Conservation (phyloP, 2,888 invertebrate genomes). For the Meteorus colon region DNA sequence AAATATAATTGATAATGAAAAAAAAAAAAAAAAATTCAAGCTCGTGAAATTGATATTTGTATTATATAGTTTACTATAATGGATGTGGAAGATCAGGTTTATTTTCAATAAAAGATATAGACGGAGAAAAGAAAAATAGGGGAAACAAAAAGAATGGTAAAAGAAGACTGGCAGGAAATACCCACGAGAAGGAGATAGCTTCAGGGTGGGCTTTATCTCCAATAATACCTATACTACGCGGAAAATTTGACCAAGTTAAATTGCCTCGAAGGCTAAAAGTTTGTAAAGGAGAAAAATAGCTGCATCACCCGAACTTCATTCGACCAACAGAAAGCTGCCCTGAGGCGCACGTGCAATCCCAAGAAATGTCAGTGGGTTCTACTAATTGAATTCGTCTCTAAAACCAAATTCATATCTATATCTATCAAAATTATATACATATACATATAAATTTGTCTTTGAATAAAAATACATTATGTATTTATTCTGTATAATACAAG, state of each 20-base stretch:
- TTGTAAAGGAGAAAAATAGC: constrained; percentile 49
- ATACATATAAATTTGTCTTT: background rate
- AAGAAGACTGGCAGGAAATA: constrained; percentile 1
- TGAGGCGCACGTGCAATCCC: constrained; percentile 15
- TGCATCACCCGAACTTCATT: constrained; percentile 42
- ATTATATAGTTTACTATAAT: background rate
- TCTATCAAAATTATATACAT: background rate
- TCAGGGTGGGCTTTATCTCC: constrained; percentile 34
- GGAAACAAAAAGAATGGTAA: background rate
- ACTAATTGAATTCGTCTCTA: constrained; percentile 41
- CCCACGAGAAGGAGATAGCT: constrained; percentile 20
- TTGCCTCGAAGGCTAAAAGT: constrained; percentile 50
- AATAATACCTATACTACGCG: constrained; percentile 44
- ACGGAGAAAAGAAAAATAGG: background rate
- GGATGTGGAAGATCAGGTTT: background rate
- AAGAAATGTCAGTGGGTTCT: constrained; percentile 30
- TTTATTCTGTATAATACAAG: background rate
- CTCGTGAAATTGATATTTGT: background rate
- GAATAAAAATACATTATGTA: background rate
- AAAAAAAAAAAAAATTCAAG: background rate
- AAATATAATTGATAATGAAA: background rate
- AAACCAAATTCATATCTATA: background rate
- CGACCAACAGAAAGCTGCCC: constrained; percentile 32
- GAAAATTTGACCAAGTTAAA: constrained; percentile 51
- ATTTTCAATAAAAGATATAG: constrained; percentile 7